Evolutionary conservation across 2,113 vertebrate genomes (phyloP), one percentile per base, ranked within the genome.

Genomic region (Corythaeola cristata): DNA sequence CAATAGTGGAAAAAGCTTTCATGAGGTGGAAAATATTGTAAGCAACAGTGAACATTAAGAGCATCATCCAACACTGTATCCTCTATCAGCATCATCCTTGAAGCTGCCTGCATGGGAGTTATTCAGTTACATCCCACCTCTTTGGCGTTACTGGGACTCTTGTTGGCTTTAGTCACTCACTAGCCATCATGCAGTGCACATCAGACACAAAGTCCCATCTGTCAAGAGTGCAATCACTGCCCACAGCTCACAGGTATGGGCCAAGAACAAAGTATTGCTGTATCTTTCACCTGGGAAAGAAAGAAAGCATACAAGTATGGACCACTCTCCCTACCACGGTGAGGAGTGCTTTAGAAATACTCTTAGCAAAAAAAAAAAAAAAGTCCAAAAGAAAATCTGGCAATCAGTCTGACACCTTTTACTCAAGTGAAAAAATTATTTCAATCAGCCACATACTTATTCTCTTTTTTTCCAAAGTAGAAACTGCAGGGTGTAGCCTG

Each of bases 121-220:
- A 24, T 24, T 35, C 27, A 12, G 35, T 22, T 45, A 19, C 13
- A 16, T n/a, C 21, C 35, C 60, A 55, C 30, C 4, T 21, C 24
- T n/a, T 27, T 41, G 33, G 15, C 26, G 11, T 2, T 55, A 13
- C 27, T 41, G 4, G 12, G 44, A n/a, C 27, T 26, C 39, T 72
- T 67, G 23, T 11, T 78, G 53, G 4, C 41, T 77, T 71, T 50
- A 17, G 10, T 74, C 16, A 32, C 27, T 10, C 37, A 30, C 14
- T 12, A n/a, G 28, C 23, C 32, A 16, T 30, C 0, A 0, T 26
- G 12, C 12, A 27, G 15, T 18, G 26, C 16, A 50, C 52, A 32
- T 7, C 32, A 82, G 35, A 35, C 32, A 39, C 2, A 6, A 80
- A 35, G 12, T 56, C 18, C 4, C 6, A 44, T 11, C 22, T 28